These are phyloP conservation scores for Drosophila greeni DNA, from an alignment of 2,888 invertebrate species.

Conservation along the genomic window DNA sequence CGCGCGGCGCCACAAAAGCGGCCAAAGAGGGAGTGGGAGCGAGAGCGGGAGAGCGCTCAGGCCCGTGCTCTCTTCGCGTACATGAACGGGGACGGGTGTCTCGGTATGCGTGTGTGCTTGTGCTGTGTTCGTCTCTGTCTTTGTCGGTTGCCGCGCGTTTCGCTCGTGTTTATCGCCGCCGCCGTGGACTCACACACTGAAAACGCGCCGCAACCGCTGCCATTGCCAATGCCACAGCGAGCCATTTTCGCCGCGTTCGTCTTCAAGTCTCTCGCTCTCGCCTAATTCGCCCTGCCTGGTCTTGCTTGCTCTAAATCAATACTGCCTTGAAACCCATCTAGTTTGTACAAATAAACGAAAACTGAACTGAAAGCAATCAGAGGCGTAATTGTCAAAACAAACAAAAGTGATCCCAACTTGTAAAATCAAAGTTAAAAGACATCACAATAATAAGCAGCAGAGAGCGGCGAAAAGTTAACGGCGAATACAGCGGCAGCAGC, in stretches of 20 bases:
- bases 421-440: slow-evolving; percentile 10
- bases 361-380: not conserved
- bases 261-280: slow-evolving; percentile 5
- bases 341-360: not conserved
- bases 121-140: slow-evolving; percentile 43
- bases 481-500: slow-evolving; percentile 31
- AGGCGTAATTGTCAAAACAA: not conserved
- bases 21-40: slow-evolving; percentile 26
- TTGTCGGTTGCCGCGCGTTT: slow-evolving; percentile 37
- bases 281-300: slow-evolving; percentile 15
- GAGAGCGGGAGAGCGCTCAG: slow-evolving; percentile 19
- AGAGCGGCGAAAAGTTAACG: slow-evolving; percentile 41
- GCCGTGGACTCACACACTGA: slow-evolving; percentile 54
- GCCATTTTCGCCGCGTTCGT: slow-evolving; percentile 29
- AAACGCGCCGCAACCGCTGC: slow-evolving; percentile 23
- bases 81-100: slow-evolving; percentile 3
- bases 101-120: slow-evolving; percentile 17
- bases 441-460: slow-evolving; percentile 32
- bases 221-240: slow-evolving; percentile 37
- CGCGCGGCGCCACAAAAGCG: slow-evolving; percentile 59
- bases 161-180: slow-evolving; percentile 39
- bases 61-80: slow-evolving; percentile 20
- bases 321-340: slow-evolving; percentile 2
- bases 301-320: slow-evolving; percentile 37
- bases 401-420: slow-evolving; percentile 8